Evolutionary conservation across 2,888 invertebrate genomes (phyloP).

Genomic region (Brenthis ino): DNA sequence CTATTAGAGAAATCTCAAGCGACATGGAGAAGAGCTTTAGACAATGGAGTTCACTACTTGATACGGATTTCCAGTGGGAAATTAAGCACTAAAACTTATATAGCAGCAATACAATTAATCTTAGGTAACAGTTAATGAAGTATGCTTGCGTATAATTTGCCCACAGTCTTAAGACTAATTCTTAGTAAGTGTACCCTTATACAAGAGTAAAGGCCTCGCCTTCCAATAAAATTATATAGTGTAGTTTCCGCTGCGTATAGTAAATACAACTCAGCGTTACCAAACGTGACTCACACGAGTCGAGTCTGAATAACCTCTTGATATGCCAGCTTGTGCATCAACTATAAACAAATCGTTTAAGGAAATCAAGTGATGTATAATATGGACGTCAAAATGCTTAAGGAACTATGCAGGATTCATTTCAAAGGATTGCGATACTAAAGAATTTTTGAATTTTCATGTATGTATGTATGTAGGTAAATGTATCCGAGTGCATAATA

Average conservation of each 20-base stretch:
- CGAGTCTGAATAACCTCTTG: constrained; percentile 55
- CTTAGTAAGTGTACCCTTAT: constrained; percentile 28
- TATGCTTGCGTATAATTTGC: not conserved
- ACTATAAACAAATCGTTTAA: constrained; percentile 30
- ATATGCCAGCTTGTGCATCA: constrained; percentile 40
- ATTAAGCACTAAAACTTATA: constrained; percentile 20
- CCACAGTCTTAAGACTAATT: constrained; percentile 19
- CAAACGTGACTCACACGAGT: constrained; percentile 60
- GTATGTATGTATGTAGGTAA: too few relatives aligned
- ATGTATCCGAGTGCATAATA: too few relatives aligned
- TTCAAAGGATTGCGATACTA: too few relatives aligned
- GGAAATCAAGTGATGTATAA: constrained; percentile 23
- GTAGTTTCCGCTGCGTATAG: constrained; percentile 61
- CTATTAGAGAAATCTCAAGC: constrained; percentile 12
- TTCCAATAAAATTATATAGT: constrained; percentile 45
- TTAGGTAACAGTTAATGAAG: constrained; percentile 3
- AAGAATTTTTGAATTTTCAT: too few relatives aligned
- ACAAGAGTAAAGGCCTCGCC: constrained; percentile 37
- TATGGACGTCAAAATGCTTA: not conserved
- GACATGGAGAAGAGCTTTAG: constrained; percentile 13
- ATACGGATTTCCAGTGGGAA: constrained; percentile 24
- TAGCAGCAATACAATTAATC: constrained; percentile 7
- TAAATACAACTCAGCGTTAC: constrained; percentile 55
- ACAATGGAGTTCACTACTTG: constrained; percentile 27
- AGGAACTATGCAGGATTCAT: too few relatives aligned